These are phyloP conservation scores for Cossypha heuglini DNA, from an alignment of 2,797 vertebrate species.

Conservation along the genomic window DNA sequence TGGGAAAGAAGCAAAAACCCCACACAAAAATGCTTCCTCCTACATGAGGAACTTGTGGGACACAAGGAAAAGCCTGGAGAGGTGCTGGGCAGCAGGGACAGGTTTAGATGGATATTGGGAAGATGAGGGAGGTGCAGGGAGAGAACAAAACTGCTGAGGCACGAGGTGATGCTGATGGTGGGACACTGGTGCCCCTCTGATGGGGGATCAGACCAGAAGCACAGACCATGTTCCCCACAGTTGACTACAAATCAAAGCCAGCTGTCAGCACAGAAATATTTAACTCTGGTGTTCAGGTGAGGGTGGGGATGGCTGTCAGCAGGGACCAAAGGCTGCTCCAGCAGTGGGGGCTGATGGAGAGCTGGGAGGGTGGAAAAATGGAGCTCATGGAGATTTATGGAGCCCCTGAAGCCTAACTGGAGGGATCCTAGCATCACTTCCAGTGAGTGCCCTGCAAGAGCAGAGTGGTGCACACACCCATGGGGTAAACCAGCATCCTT, in stretches of 20 bases:
- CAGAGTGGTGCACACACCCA: neutral
- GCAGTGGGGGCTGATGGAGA: neutral
- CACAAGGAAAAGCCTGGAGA: neutral
- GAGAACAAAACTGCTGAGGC: neutral
- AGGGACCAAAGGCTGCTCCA: neutral
- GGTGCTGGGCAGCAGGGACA: neutral
- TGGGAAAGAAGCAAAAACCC: neutral
- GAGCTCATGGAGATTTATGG: neutral
- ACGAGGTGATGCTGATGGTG: neutral
- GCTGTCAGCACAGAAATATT: neutral
- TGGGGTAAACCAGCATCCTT: neutral
- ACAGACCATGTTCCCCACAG: rapidly evolving
- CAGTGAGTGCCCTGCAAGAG: neutral
- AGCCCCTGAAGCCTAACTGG: neutral
- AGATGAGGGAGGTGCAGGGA: neutral
- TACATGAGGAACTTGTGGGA: neutral
- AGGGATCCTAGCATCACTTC: neutral
- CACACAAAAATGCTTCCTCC: rapidly evolving
- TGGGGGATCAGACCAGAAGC: neutral
- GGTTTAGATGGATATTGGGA: neutral
- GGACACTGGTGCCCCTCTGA: neutral
- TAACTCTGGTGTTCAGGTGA: neutral
- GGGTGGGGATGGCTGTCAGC: neutral
- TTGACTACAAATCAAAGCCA: neutral
- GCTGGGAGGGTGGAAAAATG: neutral